Conservation (phyloP, 2,888 invertebrate genomes). For the Lithosia quadra region DNA sequence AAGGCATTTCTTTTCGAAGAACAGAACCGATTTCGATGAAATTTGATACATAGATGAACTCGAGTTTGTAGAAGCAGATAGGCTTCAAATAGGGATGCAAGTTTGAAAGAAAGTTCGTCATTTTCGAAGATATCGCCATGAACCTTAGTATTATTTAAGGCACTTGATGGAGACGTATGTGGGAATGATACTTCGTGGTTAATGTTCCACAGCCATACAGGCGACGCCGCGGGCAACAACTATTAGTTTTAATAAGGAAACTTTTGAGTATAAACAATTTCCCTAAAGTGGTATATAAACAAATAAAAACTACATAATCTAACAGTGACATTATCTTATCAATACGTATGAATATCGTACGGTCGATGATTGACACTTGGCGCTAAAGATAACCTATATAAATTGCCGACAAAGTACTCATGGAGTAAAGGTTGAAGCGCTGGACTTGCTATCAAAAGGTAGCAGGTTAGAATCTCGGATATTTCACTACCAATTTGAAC, state of each 20-base stretch:
- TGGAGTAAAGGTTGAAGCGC: background rate
- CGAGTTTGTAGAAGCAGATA: too few relatives aligned
- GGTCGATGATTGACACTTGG: conserved; percentile 22
- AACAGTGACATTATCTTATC: conserved; percentile 6
- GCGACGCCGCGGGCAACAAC: too few relatives aligned
- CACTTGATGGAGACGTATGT: too few relatives aligned
- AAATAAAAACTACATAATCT: background rate
- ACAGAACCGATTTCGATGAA: too few relatives aligned
- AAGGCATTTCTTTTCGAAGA: too few relatives aligned
- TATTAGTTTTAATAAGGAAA: conserved; percentile 4
- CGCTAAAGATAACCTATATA: conserved; percentile 3
- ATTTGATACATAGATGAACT: too few relatives aligned
- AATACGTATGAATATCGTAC: conserved; percentile 27
- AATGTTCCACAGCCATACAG: too few relatives aligned
- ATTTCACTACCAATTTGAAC: background rate
- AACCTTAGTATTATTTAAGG: too few relatives aligned
- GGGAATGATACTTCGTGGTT: too few relatives aligned
- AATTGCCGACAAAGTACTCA: background rate
- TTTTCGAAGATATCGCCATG: too few relatives aligned
- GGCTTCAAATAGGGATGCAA: too few relatives aligned
- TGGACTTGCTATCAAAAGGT: background rate
- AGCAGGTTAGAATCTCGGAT: background rate
- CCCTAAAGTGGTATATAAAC: background rate
- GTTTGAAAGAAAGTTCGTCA: too few relatives aligned
- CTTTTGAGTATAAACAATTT: background rate